Base-by-base conservation (phyloP, 1,140 invertebrate genomes). In the Nilaparvata lugens region DNA sequence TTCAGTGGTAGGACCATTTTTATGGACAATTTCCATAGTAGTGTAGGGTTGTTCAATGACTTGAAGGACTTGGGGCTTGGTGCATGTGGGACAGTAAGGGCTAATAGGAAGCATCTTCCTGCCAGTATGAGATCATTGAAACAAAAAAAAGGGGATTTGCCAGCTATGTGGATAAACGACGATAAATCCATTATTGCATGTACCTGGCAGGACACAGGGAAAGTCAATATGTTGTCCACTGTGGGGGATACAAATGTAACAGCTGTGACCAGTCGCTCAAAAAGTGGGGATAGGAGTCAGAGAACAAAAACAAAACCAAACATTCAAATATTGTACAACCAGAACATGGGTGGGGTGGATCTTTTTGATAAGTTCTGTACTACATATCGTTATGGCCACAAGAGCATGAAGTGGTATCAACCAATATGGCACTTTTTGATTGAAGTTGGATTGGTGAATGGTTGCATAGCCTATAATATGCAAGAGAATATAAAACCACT, bases 11-110 rank as follows among this genome's bases (percentile, higher is more conserved):
- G 67, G 38, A 65, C 23, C 52, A 38, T 65, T 40, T 64, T 56
- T 52, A 62, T 66, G 31, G 64, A 67, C 43, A 69, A 67, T 61
- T 67, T 61, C 65, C 67, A 63, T 63, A 62, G 42, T 23, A 58
- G 57, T 54, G 54, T 57, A 43, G 52, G 64, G 23, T 58, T 67
- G 45, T 54, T 64, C 43, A 60, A 52, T 58, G 56, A 60, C 38
- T 59, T 64, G 13, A 28, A 55, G 56, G 19, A 45, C 35, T 56
- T 61, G 56, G 42, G 60, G 23, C 64, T 69, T 51, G 56, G 64
- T 66, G 63, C 65, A 48, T 65, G 62, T 68, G 66, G 65, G 19
- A 63, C 62, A 54, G 43, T 68, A 6, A 62, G 62, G 58, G 60
- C 52, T 53, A 67, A 31, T 23, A 59, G 62, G 59, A 63, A 66